Conservation (phyloP, 2,888 invertebrate genomes). For the Apoda limacodes region DNA sequence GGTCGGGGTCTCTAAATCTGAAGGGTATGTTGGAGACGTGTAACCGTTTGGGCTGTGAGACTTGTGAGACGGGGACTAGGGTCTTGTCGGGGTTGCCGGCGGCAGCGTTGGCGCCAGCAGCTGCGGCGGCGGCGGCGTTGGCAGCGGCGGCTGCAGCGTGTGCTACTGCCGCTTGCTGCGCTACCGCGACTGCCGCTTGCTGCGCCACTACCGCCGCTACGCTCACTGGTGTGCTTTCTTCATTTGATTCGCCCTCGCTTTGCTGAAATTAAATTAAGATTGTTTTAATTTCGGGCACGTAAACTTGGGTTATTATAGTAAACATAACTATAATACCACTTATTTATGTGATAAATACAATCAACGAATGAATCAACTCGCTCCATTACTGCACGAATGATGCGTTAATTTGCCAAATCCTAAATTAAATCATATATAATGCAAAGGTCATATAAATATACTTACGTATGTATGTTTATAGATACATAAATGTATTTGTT, state of each 20-base stretch:
- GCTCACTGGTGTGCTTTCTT: constrained; percentile 65
- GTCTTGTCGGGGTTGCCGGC: constrained; percentile 54
- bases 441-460: no score
- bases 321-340: no score
- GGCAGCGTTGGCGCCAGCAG: constrained; percentile 36
- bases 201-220: constrained; percentile 47
- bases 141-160: constrained; percentile 58
- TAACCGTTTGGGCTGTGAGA: constrained; percentile 89
- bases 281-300: no score
- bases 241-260: constrained; percentile 65
- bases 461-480: no score
- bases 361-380: no score
- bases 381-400: no score
- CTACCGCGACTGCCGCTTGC: constrained; percentile 48
- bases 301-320: no score
- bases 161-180: constrained; percentile 61
- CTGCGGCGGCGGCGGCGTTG: constrained; percentile 38
- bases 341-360: no score
- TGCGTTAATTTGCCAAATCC: no score
- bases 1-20: constrained; percentile 98
- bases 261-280: constrained; percentile 36
- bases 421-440: no score
- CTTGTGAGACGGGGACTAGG: constrained; percentile 64
- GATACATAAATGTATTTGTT: no score
- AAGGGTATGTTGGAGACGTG: constrained; percentile 99